A percentile compares a stretch with the other conserved stretches of the same genome.
Conservation (phyloP, 2,797 vertebrate species). For the Aselliscus stoliczkanus region DNA sequence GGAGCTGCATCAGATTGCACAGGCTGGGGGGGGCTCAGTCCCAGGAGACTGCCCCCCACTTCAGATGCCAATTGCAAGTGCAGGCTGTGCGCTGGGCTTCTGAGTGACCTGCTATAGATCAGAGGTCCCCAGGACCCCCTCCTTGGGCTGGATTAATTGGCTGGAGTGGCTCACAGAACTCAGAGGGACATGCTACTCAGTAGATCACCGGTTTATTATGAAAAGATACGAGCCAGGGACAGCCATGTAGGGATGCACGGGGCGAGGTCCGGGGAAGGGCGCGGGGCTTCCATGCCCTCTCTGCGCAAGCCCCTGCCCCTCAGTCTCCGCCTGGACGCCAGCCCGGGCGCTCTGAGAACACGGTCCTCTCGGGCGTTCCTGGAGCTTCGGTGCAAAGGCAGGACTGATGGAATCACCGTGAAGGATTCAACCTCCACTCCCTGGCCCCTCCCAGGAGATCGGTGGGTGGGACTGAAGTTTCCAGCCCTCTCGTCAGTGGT, state of each 20-base stretch:
- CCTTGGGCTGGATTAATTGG: too few relatives aligned
- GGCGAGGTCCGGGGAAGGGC: background rate
- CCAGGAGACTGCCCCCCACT: too few relatives aligned
- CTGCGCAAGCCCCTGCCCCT: rapidly evolving
- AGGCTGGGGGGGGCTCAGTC: too few relatives aligned
- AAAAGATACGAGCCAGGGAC: background rate
- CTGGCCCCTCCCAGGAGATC: too few relatives aligned
- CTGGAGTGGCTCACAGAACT: background rate
- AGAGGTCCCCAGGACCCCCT: too few relatives aligned
- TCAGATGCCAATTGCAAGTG: too few relatives aligned
- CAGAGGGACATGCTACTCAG: background rate
- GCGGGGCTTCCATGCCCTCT: too few relatives aligned
- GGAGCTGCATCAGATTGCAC: too few relatives aligned
- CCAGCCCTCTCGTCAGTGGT: rapidly evolving
- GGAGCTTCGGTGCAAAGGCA: rapidly evolving
- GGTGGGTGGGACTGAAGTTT: background rate
- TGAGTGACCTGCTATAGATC: too few relatives aligned
- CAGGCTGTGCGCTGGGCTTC: too few relatives aligned
- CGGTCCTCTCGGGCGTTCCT: background rate
- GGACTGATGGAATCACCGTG: background rate
- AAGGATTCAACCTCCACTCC: background rate
- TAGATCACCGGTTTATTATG: background rate
- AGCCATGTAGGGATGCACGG: background rate
- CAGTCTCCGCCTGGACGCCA: background rate
- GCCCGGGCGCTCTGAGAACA: rapidly evolving